Conservation (phyloP, 2,888 invertebrate species). For the Netelia melanura region DNA sequence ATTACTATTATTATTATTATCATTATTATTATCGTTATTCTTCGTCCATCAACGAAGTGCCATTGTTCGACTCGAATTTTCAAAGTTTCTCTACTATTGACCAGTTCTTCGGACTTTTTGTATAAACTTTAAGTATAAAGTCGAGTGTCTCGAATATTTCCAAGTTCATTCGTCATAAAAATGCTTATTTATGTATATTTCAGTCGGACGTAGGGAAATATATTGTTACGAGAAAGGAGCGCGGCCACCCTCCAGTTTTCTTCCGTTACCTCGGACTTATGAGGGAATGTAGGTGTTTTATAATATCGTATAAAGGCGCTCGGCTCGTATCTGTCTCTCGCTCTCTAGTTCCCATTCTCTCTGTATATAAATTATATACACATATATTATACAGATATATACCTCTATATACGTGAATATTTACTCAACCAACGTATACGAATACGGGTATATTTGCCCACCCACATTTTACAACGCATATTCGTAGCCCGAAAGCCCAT, state of each 20-base stretch:
- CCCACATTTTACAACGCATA: conserved; percentile 19
- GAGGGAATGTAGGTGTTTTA: conserved; percentile 69
- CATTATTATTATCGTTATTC: too few relatives aligned
- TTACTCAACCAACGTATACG: neutral
- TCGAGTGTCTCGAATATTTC: conserved; percentile 19
- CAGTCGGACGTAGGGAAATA: conserved; percentile 55
- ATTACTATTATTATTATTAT: too few relatives aligned
- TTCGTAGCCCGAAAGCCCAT: conserved; percentile 29
- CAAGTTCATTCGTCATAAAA: conserved; percentile 76
- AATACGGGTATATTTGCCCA: conserved; percentile 1
- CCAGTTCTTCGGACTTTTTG: neutral
- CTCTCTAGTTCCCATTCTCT: conserved; percentile 47
- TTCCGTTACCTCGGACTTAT: conserved; percentile 70
- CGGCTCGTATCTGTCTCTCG: conserved; percentile 71
- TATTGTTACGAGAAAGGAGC: conserved; percentile 60
- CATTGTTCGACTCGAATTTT: neutral
- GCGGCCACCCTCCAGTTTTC: conserved; percentile 44
- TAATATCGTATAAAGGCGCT: conserved; percentile 72
- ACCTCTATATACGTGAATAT: neutral
- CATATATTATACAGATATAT: neutral
- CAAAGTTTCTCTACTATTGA: neutral
- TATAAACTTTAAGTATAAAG: too few relatives aligned
- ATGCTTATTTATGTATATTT: conserved; percentile 72
- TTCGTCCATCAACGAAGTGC: neutral
- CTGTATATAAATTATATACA: conserved; percentile 8